Evolutionary conservation across 2,888 invertebrate genomes (phyloP).

Genomic region (Eilema depressum): DNA sequence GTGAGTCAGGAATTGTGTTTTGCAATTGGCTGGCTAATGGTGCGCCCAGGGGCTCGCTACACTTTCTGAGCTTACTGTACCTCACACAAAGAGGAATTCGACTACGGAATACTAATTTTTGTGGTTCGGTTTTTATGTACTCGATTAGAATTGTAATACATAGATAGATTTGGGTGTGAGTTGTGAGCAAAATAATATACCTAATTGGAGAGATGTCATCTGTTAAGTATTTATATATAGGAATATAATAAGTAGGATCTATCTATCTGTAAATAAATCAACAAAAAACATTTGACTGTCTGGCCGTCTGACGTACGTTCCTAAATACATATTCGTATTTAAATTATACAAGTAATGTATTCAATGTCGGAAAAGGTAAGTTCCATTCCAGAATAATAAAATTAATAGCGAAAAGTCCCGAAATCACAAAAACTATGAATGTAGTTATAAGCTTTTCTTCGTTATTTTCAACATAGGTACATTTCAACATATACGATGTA

Average conservation of each 20-base stretch:
- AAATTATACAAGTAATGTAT: too few relatives aligned
- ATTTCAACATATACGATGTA: too few relatives aligned
- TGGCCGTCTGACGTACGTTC: background rate
- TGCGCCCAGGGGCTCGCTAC: slow-evolving; percentile 38
- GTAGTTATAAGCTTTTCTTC: too few relatives aligned
- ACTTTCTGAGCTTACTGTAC: slow-evolving; percentile 47
- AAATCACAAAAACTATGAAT: too few relatives aligned
- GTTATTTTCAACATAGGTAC: too few relatives aligned
- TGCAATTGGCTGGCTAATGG: slow-evolving; percentile 58
- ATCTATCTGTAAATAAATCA: background rate
- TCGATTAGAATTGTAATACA: slow-evolving; percentile 36
- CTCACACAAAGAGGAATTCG: slow-evolving; percentile 53
- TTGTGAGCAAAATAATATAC: background rate
- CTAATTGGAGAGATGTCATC: background rate
- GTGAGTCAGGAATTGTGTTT: slow-evolving; percentile 53
- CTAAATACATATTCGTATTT: too few relatives aligned
- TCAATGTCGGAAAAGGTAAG: too few relatives aligned
- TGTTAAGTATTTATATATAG: background rate
- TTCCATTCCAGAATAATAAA: too few relatives aligned
- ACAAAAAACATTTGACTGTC: background rate
- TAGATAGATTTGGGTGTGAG: slow-evolving; percentile 12
- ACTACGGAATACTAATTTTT: slow-evolving; percentile 43
- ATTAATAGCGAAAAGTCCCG: too few relatives aligned
- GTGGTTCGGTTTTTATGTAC: slow-evolving; percentile 34
- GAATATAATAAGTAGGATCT: too few relatives aligned